A percentile compares a stretch with the other conserved stretches of the same genome.
These are phyloP conservation scores for Mercenaria mercenaria DNA, from an alignment of 1,140 invertebrate genomes.

Conservation along the genomic window DNA sequence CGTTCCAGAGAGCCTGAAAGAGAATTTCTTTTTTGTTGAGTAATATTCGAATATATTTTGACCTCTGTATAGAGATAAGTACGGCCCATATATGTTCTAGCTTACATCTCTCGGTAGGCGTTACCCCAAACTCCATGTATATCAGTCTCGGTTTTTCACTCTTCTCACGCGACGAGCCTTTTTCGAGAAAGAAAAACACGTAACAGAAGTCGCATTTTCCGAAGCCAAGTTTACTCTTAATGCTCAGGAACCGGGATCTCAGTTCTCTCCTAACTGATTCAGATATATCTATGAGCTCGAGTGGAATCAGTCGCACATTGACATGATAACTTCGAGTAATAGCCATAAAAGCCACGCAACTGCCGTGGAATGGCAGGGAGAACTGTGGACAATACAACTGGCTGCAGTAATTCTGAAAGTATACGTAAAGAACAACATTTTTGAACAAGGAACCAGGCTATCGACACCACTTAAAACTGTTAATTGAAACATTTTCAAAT, in stretches of 20 bases:
- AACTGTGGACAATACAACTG: not conserved
- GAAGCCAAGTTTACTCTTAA: not conserved
- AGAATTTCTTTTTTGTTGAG: not conserved
- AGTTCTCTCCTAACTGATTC: not conserved
- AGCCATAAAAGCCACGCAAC: not conserved
- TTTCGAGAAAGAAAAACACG: not conserved
- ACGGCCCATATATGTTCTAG: not conserved
- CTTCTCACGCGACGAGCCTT: not conserved
- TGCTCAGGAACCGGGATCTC: not conserved
- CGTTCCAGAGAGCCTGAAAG: not conserved
- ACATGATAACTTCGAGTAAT: not conserved
- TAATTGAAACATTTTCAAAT: too few species aligned
- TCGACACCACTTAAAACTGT: too few species aligned
- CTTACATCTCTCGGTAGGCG: not conserved
- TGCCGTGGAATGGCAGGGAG: not conserved
- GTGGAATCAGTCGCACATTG: not conserved
- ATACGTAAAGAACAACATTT: too few species aligned
- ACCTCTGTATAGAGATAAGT: not conserved
- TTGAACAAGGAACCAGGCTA: too few species aligned
- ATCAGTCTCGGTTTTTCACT: not conserved
- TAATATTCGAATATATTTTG: not conserved
- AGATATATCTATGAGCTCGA: not conserved
- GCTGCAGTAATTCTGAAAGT: not conserved
- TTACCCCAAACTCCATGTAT: too few species aligned
- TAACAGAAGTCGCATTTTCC: not conserved